phyloP scores from a whole-genome alignment of 2,888 invertebrate genomes.

The Venusia cambrica region DNA sequence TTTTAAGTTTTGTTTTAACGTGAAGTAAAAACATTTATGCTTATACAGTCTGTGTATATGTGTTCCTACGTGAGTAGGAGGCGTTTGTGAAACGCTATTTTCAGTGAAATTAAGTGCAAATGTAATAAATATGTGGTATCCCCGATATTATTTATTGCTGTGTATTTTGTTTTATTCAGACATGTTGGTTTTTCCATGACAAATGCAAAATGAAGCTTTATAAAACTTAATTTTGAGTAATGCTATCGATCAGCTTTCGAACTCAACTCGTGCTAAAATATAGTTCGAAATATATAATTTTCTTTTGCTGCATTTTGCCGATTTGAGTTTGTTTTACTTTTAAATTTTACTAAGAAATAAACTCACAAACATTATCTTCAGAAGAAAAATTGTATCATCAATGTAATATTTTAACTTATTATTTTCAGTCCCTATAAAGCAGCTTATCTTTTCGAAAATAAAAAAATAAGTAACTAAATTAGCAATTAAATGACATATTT shows the following conservation, averaged over 20 bases:
- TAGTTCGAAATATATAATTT: no score
- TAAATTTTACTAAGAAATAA: no score
- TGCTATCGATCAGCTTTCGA: no score
- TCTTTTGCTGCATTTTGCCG: no score
- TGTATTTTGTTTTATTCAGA: constrained; percentile 4
- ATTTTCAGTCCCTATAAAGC: constrained; percentile 10
- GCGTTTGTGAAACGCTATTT: constrained; percentile 41
- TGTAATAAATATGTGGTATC: constrained; percentile 19
- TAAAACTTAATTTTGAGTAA: constrained; percentile 6
- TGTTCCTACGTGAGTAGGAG: constrained; percentile 55
- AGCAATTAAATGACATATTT: constrained; percentile 16
- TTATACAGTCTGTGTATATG: constrained; percentile 38
- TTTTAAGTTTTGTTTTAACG: constrained; percentile 64
- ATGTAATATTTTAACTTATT: neutral
- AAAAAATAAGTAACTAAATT: constrained; percentile 7
- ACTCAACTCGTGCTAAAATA: no score
- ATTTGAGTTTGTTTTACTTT: no score
- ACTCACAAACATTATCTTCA: neutral
- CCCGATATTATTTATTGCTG: constrained; percentile 25
- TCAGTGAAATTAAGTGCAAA: constrained; percentile 25
- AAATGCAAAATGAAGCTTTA: constrained; percentile 9
- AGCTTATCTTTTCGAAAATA: constrained; percentile 8
- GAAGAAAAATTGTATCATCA: neutral
- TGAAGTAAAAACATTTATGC: constrained; percentile 33
- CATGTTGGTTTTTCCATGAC: constrained; percentile 25